phyloP scores from a whole-genome alignment of 2,888 invertebrate species.

The Cephus pulcher region DNA sequence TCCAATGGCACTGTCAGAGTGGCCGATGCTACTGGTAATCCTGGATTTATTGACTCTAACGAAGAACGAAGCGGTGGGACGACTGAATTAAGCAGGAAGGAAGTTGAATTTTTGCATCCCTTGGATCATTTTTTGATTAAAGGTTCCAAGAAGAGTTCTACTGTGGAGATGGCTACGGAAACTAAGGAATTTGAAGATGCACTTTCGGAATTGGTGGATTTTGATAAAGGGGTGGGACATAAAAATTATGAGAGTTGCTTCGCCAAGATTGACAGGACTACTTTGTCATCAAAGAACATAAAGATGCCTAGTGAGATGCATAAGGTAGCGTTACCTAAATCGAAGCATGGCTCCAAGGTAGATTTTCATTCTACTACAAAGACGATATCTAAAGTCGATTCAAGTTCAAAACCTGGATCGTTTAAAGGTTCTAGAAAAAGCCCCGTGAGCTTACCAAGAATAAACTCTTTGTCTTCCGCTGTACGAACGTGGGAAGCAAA shows the following conservation, averaged over 20 bases:
- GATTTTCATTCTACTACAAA: background rate
- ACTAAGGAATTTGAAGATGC: conserved; percentile 20
- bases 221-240: background rate
- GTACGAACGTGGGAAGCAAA: background rate
- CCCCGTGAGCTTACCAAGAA: background rate
- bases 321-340: background rate
- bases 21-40: background rate
- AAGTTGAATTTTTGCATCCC: conserved; percentile 41
- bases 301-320: background rate
- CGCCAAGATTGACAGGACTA: background rate
- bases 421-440: background rate
- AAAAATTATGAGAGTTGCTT: background rate
- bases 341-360: background rate
- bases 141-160: conserved; percentile 27
- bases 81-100: conserved; percentile 27
- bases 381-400: background rate
- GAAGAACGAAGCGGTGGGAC: conserved; percentile 39
- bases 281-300: background rate
- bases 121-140: conserved; percentile 52
- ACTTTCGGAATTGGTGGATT: background rate
- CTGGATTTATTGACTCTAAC: conserved; percentile 41
- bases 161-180: conserved; percentile 42
- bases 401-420: background rate
- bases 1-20: conserved; percentile 11
- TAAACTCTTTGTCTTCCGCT: background rate